These are phyloP conservation scores for Leptinotarsa tumamoca DNA, from an alignment of 2,888 invertebrate genomes.

Conservation along the genomic window DNA sequence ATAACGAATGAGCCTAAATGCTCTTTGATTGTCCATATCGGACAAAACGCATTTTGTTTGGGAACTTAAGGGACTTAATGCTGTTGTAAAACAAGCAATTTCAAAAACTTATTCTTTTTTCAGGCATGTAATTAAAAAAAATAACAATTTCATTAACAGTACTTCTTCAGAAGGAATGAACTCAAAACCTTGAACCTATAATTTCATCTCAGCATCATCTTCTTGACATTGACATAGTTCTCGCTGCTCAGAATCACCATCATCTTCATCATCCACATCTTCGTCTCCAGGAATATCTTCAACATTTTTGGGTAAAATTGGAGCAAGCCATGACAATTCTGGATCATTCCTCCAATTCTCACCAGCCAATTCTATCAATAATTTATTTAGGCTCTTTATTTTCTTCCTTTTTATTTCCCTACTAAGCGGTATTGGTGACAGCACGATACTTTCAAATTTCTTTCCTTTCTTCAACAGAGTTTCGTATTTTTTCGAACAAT, in stretches of 20 bases:
- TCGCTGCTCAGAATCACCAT: not conserved
- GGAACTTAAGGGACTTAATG: not conserved
- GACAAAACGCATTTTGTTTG: slow-evolving; percentile 8
- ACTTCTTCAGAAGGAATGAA: not conserved
- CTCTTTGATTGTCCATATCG: slow-evolving; percentile 3
- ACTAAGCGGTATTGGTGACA: not conserved
- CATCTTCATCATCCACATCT: not conserved
- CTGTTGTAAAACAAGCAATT: no score
- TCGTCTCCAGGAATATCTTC: not conserved
- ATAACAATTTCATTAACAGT: not conserved
- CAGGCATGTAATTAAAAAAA: slow-evolving; percentile 2
- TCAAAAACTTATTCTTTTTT: not conserved
- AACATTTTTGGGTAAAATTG: slow-evolving; percentile 5
- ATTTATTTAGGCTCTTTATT: not conserved
- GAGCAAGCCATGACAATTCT: not conserved
- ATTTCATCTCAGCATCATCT: slow-evolving; percentile 8
- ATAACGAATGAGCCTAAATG: slow-evolving; percentile 12
- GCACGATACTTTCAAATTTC: not conserved
- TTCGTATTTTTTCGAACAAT: not conserved
- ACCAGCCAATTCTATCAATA: no score
- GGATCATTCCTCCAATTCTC: no score
- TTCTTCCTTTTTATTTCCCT: not conserved
- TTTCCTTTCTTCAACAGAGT: not conserved
- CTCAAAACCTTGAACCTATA: slow-evolving; percentile 6
- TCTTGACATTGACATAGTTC: not conserved